Evolutionary conservation across 2,113 vertebrate genomes (phyloP), one percentile per base, ranked within the genome.

Genomic region (Sakesphorus luctuosus): DNA sequence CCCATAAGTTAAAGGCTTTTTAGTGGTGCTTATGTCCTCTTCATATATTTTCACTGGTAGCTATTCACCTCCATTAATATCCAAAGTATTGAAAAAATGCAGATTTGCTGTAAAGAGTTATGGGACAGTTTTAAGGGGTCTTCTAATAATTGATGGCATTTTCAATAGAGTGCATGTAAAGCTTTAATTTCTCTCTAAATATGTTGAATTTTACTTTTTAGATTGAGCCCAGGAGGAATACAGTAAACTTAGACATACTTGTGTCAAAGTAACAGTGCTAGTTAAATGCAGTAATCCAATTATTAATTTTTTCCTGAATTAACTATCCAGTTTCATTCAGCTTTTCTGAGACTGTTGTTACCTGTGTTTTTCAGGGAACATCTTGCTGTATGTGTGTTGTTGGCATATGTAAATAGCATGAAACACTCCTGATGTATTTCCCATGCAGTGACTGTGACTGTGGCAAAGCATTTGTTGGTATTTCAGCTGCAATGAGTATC

Each of bases 31-130:
- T 61, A 13, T 89, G 69, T 95, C 72, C 78, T 92, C 33, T 61
- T 38, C 35, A 5, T 59, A 19, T 19, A 47, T 88, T 83, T 55
- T 91, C 78, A 86, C 52, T 31, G 40, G 44, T 56, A 87, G 86
- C n/a, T 92, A 10, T 95, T 97, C 49, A 89, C 66, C 52, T 92
- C 49, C 63, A 16, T 95, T 92, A 55, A 71, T 76, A 59, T 47
- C 72, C 69, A 71, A 84, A 81, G 52, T 53, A 76, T 66, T 47
- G 26, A 84, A 75, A 47, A 86, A 50, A 14, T 47, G 59, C 59
- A 83, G 31, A 23, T 89, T 83, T 94, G 55, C 75, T 94, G 18
- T 77, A 3, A 87, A 56, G 66, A 88, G 29, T 86, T 97, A 63
- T 12, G 29, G 95, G 87, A 87, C 93, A 84, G 50, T 61, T 93